Evolutionary conservation across 2,797 vertebrate species (phyloP).

Genomic region (Morus bassanus): DNA sequence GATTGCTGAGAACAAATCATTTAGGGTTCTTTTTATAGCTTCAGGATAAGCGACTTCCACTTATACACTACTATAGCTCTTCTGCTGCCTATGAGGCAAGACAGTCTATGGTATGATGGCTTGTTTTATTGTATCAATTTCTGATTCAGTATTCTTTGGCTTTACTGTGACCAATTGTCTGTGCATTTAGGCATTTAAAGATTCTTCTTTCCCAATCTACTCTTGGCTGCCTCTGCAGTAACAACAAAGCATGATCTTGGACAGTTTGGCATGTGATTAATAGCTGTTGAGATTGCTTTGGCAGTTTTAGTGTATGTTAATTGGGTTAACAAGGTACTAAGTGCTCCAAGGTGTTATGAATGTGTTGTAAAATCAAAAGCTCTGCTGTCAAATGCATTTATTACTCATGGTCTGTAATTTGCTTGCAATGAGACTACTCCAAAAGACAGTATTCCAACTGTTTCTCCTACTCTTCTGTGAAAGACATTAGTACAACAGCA

Average conservation of each 20-base stretch:
- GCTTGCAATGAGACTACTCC: not conserved
- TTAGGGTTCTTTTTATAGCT: not conserved
- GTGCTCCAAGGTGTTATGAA: slow-evolving; percentile 34
- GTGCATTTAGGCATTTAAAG: not conserved
- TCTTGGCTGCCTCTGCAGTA: not conserved
- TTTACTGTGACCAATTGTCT: not conserved
- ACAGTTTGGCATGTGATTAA: slow-evolving; percentile 29
- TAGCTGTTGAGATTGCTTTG: slow-evolving; percentile 20
- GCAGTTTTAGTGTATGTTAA: slow-evolving; percentile 22
- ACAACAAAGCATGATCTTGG: not conserved
- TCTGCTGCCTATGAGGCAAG: not conserved
- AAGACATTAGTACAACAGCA: not conserved
- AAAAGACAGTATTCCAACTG: not conserved
- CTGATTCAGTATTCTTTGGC: not conserved
- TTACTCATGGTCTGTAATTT: not conserved
- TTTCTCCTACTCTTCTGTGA: not conserved
- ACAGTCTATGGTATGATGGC: not conserved
- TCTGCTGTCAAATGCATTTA: slow-evolving; percentile 5
- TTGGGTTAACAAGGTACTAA: slow-evolving; percentile 52
- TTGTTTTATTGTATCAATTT: not conserved
- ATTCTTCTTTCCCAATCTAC: not conserved
- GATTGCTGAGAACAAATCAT: not conserved
- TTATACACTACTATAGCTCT: not conserved
- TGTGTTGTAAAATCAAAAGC: slow-evolving; percentile 27
- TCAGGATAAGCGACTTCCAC: not conserved